Conservation (phyloP, 2,888 invertebrate species). For the Cabera pusaria region DNA sequence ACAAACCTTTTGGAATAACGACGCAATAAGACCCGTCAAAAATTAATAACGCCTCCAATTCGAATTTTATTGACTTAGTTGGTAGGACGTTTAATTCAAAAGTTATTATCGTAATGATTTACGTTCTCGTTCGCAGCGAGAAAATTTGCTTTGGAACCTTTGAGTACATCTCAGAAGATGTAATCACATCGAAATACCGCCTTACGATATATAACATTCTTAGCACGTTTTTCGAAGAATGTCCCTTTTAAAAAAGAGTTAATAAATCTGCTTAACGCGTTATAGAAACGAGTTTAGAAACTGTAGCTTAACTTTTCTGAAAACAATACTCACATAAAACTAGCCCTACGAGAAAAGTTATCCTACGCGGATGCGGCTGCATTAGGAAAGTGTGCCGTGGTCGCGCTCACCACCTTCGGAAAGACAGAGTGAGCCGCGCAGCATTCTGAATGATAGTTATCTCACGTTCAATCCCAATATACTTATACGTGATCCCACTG, state of each 20-base stretch:
- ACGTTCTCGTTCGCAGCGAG: constrained; percentile 4
- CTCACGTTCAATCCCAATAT: constrained; percentile 50
- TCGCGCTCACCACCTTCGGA: constrained; percentile 47
- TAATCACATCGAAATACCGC: no score
- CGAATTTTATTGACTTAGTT: constrained; percentile 35
- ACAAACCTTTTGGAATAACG: constrained; percentile 28
- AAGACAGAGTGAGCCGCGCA: constrained; percentile 48
- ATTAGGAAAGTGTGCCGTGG: constrained; percentile 72
- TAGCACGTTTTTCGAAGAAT: constrained; percentile 14
- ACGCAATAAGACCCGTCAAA: constrained; percentile 34
- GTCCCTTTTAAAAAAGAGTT: constrained; percentile 9
- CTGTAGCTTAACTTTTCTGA: constrained; percentile 25
- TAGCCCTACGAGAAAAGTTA: constrained; percentile 55
- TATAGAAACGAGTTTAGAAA: constrained; percentile 16
- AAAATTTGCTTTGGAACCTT: no score
- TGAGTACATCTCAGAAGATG: no score
- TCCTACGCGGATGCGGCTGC: constrained; percentile 64
- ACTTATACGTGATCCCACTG: constrained; percentile 43
- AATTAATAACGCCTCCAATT: constrained; percentile 32
- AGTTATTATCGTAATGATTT: constrained; percentile 17
- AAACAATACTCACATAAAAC: constrained; percentile 53
- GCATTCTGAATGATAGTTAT: constrained; percentile 50
- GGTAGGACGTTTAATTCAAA: constrained; percentile 15
- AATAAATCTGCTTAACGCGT: constrained; percentile 15
- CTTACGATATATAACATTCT: no score